phyloP scores from a whole-genome alignment of 2,888 invertebrate genomes.

The Drosophila hawaiiensis region DNA sequence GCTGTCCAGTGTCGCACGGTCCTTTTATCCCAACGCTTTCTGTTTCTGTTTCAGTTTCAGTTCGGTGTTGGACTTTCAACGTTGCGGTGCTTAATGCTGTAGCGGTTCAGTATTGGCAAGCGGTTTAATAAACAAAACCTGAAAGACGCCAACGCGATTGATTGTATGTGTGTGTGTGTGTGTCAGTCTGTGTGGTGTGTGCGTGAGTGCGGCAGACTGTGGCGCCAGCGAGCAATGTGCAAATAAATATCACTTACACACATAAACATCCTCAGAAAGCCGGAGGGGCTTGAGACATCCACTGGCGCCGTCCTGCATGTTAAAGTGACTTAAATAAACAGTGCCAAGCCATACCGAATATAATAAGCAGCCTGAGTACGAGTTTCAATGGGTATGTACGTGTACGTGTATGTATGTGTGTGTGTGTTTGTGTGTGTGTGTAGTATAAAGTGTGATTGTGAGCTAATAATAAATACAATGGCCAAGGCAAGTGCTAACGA shows the following conservation, averaged over 20 bases:
- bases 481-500: slow-evolving; percentile 14
- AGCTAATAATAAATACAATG: slow-evolving; percentile 10
- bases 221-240: slow-evolving; percentile 63
- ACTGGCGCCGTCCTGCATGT: slow-evolving; percentile 53
- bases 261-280: slow-evolving; percentile 44
- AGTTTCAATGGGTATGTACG: slow-evolving; percentile 6
- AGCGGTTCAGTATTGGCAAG: neutral
- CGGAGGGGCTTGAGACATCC: slow-evolving; percentile 30
- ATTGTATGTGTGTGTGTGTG: neutral
- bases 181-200: slow-evolving; percentile 1
- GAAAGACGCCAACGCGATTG: slow-evolving; percentile 33
- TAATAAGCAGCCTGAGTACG: slow-evolving; percentile 14
- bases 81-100: slow-evolving; percentile 30
- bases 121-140: neutral
- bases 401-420: neutral
- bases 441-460: slow-evolving; percentile 1
- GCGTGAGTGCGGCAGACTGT: slow-evolving; percentile 36
- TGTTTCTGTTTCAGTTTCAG: slow-evolving; percentile 32
- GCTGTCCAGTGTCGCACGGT: slow-evolving; percentile 8
- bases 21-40: slow-evolving; percentile 20
- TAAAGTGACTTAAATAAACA: slow-evolving; percentile 45
- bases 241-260: slow-evolving; percentile 70
- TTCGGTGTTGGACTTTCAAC: slow-evolving; percentile 48
- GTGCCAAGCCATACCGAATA: slow-evolving; percentile 14
- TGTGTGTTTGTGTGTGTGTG: neutral